Conservation (phyloP, 2,888 invertebrate species). For the Ectropis crepuscularia region DNA sequence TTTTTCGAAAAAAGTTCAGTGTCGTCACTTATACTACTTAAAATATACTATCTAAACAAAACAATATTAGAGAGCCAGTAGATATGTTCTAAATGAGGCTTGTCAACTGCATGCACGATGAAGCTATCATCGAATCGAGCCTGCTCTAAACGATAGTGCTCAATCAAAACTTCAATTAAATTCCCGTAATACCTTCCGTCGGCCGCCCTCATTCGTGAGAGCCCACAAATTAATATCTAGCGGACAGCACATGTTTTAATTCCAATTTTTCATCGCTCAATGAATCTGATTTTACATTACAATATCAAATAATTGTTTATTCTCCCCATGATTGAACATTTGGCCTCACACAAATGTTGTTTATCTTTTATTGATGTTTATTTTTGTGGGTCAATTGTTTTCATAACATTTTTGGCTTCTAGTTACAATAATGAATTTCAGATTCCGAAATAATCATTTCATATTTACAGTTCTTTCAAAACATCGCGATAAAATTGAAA, state of each 20-base stretch:
- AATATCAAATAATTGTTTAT: constrained; percentile 15
- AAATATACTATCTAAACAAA: too few species aligned
- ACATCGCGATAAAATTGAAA: too few species aligned
- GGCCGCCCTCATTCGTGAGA: constrained; percentile 61
- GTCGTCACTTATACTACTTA: too few species aligned
- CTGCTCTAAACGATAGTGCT: constrained; percentile 70
- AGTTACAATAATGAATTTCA: too few species aligned
- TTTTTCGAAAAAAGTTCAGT: too few species aligned
- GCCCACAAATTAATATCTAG: constrained; percentile 69
- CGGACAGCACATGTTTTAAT: constrained; percentile 67
- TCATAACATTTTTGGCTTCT: too few species aligned
- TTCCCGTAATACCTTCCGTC: constrained; percentile 76
- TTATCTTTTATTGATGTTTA: too few species aligned
- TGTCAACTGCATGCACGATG: constrained; percentile 32
- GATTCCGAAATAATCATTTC: too few species aligned
- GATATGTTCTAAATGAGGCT: constrained; percentile 11
- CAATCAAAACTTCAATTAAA: constrained; percentile 82
- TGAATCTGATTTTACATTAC: constrained; percentile 50
- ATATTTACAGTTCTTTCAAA: too few species aligned
- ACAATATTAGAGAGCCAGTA: not conserved
- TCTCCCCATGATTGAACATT: constrained; percentile 12
- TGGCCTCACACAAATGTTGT: constrained; percentile 1
- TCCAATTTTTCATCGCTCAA: constrained; percentile 55
- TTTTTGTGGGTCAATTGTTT: too few species aligned
- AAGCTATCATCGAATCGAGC: constrained; percentile 44